These are phyloP conservation scores for Craseonycteris thonglongyai DNA, from an alignment of 2,113 vertebrate species.

Conservation along the genomic window DNA sequence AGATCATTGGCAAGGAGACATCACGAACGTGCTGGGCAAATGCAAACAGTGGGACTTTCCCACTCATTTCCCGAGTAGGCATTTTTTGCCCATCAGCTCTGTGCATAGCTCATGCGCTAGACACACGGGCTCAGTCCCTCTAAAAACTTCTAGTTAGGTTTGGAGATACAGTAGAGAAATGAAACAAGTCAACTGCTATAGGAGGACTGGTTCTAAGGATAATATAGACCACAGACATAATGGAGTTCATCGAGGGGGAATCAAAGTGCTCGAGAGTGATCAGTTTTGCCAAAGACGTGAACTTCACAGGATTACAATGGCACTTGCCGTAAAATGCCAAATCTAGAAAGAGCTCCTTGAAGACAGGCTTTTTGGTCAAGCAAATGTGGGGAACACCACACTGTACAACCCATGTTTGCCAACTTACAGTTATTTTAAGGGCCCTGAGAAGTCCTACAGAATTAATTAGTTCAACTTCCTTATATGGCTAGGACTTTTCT, in stretches of 20 bases:
- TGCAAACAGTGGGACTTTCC: background rate
- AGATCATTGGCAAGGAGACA: background rate
- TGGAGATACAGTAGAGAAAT: background rate
- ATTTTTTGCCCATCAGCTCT: background rate
- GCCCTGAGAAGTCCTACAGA: background rate
- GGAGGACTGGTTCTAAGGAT: background rate
- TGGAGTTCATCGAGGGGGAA: background rate
- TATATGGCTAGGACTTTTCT: background rate
- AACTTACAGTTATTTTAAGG: background rate
- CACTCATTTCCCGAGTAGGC: background rate
- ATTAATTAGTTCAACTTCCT: background rate
- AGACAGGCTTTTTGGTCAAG: background rate
- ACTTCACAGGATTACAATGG: background rate
- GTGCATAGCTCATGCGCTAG: background rate
- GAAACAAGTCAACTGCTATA: background rate
- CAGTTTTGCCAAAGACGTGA: background rate
- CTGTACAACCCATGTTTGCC: background rate
- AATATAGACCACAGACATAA: background rate
- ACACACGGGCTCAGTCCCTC: background rate
- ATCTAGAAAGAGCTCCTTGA: background rate
- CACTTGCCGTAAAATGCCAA: background rate
- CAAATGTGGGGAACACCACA: background rate
- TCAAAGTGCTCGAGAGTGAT: background rate
- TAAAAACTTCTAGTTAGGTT: background rate
- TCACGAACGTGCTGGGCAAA: background rate